Percentiles rank a stretch among this genome's conserved stretches.
These are phyloP conservation scores for Cepphus grylle DNA, from an alignment of 2,113 vertebrate species.

Conservation along the genomic window DNA sequence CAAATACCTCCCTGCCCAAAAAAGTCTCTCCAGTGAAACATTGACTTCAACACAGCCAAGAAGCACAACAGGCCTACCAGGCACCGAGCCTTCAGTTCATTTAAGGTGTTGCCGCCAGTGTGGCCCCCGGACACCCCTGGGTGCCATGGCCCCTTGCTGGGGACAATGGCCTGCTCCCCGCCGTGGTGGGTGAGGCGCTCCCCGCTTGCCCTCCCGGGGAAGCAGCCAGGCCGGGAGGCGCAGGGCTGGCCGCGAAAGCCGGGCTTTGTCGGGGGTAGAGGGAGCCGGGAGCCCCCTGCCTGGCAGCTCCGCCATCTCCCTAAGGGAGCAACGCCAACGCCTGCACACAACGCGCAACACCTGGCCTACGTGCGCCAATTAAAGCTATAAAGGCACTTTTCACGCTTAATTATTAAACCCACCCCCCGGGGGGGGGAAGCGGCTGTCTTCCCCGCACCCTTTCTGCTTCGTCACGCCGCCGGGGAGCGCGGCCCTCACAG, in stretches of 20 bases:
- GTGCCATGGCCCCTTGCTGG: accelerated
- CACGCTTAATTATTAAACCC: background rate
- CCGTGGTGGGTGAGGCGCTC: accelerated
- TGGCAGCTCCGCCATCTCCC: background rate
- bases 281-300: background rate
- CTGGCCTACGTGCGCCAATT: background rate
- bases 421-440: background rate
- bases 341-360: background rate
- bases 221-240: too few relatives aligned
- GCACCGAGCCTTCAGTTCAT: accelerated
- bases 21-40: background rate
- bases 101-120: accelerated
- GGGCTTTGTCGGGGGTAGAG: background rate
- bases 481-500: background rate
- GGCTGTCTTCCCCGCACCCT: background rate
- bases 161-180: accelerated
- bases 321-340: background rate
- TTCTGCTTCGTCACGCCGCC: background rate
- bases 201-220: background rate
- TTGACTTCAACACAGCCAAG: accelerated
- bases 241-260: too few relatives aligned
- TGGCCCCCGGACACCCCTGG: accelerated
- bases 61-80: accelerated
- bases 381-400: background rate
- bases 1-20: background rate